These are phyloP conservation scores for Orthosia cruda DNA, from an alignment of 2,888 invertebrate genomes.

Conservation along the genomic window DNA sequence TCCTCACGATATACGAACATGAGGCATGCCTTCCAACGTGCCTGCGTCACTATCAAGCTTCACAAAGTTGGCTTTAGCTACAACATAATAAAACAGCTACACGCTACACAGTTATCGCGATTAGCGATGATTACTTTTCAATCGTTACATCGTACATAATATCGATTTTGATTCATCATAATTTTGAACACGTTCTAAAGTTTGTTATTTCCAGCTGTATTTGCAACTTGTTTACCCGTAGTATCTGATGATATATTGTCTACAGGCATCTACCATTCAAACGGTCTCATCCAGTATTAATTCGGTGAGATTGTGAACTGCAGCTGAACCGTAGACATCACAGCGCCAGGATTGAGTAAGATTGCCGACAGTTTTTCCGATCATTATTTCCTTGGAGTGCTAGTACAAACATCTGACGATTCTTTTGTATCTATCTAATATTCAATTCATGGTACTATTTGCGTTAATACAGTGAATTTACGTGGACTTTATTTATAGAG, in stretches of 20 bases:
- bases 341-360: constrained; percentile 48
- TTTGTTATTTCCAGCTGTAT: constrained; percentile 47
- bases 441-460: constrained; percentile 67
- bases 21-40: too few species aligned
- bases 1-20: too few species aligned
- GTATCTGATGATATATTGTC: constrained; percentile 48
- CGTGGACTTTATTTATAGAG: background rate
- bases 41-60: constrained; percentile 55
- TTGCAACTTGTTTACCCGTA: constrained; percentile 44
- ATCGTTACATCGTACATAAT: constrained; percentile 19
- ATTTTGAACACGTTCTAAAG: constrained; percentile 49
- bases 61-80: constrained; percentile 68
- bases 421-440: constrained; percentile 60
- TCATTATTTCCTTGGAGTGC: constrained; percentile 75
- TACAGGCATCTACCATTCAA: constrained; percentile 54
- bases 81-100: constrained; percentile 68
- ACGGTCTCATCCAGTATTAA: constrained; percentile 66
- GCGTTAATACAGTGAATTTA: constrained; percentile 8
- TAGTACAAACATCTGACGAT: constrained; percentile 64
- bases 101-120: constrained; percentile 50
- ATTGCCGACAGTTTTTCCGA: constrained; percentile 65
- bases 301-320: constrained; percentile 62
- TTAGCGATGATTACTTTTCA: constrained; percentile 48
- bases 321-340: constrained; percentile 54
- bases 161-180: constrained; percentile 38